Evolutionary conservation across 2,797 vertebrate species (phyloP), one percentile per base, ranked within the genome.

Genomic region (Clarias laeviceps): DNA sequence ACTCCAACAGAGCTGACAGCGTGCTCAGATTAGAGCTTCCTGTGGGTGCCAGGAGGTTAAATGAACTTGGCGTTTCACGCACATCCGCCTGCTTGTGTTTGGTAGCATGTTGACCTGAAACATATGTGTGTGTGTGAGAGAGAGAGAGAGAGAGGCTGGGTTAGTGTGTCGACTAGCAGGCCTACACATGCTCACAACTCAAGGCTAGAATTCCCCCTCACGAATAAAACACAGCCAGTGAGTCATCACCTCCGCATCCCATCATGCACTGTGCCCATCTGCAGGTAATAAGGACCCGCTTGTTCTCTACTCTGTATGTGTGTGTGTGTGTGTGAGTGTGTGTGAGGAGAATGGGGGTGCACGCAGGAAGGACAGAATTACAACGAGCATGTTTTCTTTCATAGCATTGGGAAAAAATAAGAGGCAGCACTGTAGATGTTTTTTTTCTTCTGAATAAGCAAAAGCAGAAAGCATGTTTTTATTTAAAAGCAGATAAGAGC

Each of bases 271-370:
- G 27, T 79, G 68, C 74, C 73, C 86, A 85, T 88, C 88, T 89
- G 90, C 86, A 87, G 83, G 86, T 90, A 86, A 91, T 91, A 91
- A 90, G 90, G 90, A 79, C 89, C 82, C 77, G 77, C 86, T 90
- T 91, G 90, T 91, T 91, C 89, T 85, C 2, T 57, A 27, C 64
- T 50, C 65, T 57, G 34, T 59, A 68, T 76, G 73, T 70, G 66
- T 29, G 50, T 81, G 40, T 54, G 32, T 70, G 69, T 81, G 70
- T 81, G 69, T 69, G 72, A 57, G 74, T 24, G 56, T 54, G 24
- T 8, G 56, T 18, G 45, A 66, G 34, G 32, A 82, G 83, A 57
- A 80, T 84, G 27, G 57, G 82, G 69, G 79, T 37, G 68, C 72
- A 45, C n/a, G 76, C 80, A 86, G 88, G 82, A 83, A 86, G 69